A percentile compares a stretch with the other conserved stretches of the same genome.
These are phyloP conservation scores for Mus musculus DNA, from an alignment of 2,113 vertebrate species.

Conservation along the genomic window DNA sequence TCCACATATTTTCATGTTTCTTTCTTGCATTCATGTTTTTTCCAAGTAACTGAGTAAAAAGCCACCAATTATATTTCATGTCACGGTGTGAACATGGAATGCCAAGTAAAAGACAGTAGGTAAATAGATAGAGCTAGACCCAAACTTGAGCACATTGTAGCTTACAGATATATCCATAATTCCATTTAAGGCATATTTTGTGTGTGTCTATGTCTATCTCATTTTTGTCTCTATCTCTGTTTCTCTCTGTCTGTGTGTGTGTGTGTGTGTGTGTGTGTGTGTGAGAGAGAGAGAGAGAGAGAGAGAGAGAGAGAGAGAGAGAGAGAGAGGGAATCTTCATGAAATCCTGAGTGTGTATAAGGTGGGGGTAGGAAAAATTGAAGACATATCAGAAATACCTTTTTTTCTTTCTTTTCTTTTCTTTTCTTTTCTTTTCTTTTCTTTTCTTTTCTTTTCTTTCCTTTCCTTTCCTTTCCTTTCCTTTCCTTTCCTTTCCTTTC, in stretches of 20 bases:
- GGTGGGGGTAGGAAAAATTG: neutral
- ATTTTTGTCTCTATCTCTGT: neutral
- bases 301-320: no score
- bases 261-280: neutral
- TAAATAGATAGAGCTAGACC: slow-evolving; percentile 2
- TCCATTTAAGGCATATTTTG: neutral
- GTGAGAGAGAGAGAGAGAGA: no score
- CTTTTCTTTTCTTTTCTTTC: no score
- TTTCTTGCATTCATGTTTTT: neutral
- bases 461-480: no score
- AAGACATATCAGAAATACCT: neutral
- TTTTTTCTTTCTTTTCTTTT: neutral
- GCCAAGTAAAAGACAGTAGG: slow-evolving; percentile 13
- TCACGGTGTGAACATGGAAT: neutral
- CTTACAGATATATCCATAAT: slow-evolving; percentile 9
- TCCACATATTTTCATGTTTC: slow-evolving; percentile 6
- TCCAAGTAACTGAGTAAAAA: neutral
- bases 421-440: no score
- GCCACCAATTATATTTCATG: slow-evolving; percentile 13
- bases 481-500: no score
- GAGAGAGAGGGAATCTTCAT: no score
- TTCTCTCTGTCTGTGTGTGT: neutral
- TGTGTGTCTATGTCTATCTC: neutral
- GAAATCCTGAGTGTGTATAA: neutral
- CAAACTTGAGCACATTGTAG: neutral